Conservation (phyloP, 2,888 invertebrate genomes). For the Cerastis leucographa region DNA sequence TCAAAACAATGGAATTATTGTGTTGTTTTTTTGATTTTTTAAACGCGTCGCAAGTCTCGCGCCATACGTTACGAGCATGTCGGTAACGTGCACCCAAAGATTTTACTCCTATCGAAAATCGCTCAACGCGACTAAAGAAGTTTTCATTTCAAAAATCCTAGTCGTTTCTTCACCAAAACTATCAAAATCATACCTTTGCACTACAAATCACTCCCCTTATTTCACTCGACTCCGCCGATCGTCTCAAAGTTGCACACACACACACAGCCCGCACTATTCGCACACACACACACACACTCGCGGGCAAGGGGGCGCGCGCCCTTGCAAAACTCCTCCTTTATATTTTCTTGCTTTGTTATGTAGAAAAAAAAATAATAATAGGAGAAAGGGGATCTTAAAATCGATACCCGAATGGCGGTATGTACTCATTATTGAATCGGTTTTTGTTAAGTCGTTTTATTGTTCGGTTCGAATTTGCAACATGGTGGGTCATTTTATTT, state of each 20-base stretch:
- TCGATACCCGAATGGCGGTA: constrained; percentile 87
- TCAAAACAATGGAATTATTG: too few relatives aligned
- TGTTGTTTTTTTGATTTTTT: too few relatives aligned
- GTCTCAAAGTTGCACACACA: constrained; percentile 86
- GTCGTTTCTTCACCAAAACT: constrained; percentile 44
- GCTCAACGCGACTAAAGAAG: too few relatives aligned
- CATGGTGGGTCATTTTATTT: constrained; percentile 33
- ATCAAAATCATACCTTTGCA: constrained; percentile 72
- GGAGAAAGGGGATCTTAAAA: constrained; percentile 89
- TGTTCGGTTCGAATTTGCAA: constrained; percentile 45
- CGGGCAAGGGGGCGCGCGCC: constrained; percentile 82
- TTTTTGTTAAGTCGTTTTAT: constrained; percentile 64
- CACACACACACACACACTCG: constrained; percentile 61
- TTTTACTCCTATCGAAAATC: too few relatives aligned
- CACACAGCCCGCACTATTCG: constrained; percentile 69
- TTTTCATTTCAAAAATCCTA: too few relatives aligned
- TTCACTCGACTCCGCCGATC: constrained; percentile 85
- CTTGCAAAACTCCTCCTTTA: constrained; percentile 89
- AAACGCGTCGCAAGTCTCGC: too few relatives aligned
- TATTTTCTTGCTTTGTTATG: constrained; percentile 90
- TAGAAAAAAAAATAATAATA: constrained; percentile 88
- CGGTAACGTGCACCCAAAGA: too few relatives aligned
- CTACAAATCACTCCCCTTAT: constrained; percentile 87
- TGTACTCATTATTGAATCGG: constrained; percentile 75
- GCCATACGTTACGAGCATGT: too few relatives aligned